Evolutionary conservation across 2,888 invertebrate genomes (phyloP).

Genomic region (Nowickia ferox): DNA sequence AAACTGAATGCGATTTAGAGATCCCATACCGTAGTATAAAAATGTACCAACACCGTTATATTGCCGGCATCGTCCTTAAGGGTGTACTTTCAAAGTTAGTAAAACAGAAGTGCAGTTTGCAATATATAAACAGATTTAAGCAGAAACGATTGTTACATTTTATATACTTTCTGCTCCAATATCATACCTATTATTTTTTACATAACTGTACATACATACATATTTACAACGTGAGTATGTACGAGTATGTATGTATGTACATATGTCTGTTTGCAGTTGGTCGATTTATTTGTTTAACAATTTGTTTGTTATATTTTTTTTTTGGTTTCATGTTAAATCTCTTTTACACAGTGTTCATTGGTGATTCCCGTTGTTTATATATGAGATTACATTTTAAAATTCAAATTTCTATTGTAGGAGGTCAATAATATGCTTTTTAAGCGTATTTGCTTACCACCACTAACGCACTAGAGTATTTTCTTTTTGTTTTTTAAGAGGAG

Average conservation of each 20-base stretch:
- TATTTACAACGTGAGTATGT: not conserved
- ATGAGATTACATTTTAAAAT: slow-evolving; percentile 44
- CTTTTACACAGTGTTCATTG: slow-evolving; percentile 17
- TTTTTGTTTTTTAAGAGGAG: not conserved
- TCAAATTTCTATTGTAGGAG: slow-evolving; percentile 62
- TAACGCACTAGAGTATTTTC: not conserved
- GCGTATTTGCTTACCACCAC: slow-evolving; percentile 20
- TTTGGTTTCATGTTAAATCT: slow-evolving; percentile 15
- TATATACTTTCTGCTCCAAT: too few relatives aligned
- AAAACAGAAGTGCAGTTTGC: too few relatives aligned
- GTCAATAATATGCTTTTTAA: slow-evolving; percentile 50
- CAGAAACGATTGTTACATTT: too few relatives aligned
- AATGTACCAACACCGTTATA: not conserved
- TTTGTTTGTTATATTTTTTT: slow-evolving; percentile 36
- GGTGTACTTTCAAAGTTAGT: too few relatives aligned
- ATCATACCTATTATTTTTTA: too few relatives aligned
- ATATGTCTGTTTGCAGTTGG: slow-evolving; percentile 42
- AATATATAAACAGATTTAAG: too few relatives aligned
- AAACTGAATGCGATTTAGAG: too few relatives aligned
- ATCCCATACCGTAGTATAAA: too few relatives aligned
- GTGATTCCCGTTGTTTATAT: slow-evolving; percentile 50
- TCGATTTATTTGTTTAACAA: slow-evolving; percentile 54
- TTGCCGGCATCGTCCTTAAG: not conserved
- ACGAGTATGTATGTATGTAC: not conserved
- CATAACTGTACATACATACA: not conserved